Percentiles rank a stretch among this genome's conserved stretches.
phyloP scores from a whole-genome alignment of 2,888 invertebrate species.

The Pachymerium ferrugineum region DNA sequence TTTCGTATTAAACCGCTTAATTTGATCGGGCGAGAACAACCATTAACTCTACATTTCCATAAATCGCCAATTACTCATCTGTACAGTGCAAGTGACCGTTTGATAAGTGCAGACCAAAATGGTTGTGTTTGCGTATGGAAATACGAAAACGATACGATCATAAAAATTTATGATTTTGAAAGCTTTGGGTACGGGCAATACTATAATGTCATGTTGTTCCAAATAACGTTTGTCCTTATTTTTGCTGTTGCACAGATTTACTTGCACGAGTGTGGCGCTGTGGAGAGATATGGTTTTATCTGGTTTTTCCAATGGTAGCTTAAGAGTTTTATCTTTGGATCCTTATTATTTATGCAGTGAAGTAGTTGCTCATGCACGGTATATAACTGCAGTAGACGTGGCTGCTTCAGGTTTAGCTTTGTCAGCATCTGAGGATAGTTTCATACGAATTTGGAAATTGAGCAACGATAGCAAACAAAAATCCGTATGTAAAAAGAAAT shows the following conservation, averaged over 20 bases:
- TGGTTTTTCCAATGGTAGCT: neutral
- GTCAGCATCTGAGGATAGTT: constrained; percentile 16
- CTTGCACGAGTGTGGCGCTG: neutral
- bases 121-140: neutral
- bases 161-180: neutral
- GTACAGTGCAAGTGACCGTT: neutral
- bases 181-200: neutral
- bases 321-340: neutral
- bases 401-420: neutral
- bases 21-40: neutral
- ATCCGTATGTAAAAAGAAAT: neutral
- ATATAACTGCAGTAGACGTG: neutral
- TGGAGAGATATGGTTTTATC: neutral
- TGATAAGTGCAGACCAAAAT: neutral
- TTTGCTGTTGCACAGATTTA: neutral
- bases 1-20: neutral
- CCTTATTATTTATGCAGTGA: neutral
- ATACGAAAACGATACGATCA: neutral
- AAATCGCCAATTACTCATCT: neutral
- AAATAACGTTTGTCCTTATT: neutral
- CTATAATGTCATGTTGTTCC: no score
- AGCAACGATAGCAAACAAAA: neutral
- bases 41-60: neutral
- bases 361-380: neutral
- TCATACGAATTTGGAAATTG: neutral